These are phyloP conservation scores for Andrena bucephala DNA, from an alignment of 2,888 invertebrate genomes.

Conservation along the genomic window DNA sequence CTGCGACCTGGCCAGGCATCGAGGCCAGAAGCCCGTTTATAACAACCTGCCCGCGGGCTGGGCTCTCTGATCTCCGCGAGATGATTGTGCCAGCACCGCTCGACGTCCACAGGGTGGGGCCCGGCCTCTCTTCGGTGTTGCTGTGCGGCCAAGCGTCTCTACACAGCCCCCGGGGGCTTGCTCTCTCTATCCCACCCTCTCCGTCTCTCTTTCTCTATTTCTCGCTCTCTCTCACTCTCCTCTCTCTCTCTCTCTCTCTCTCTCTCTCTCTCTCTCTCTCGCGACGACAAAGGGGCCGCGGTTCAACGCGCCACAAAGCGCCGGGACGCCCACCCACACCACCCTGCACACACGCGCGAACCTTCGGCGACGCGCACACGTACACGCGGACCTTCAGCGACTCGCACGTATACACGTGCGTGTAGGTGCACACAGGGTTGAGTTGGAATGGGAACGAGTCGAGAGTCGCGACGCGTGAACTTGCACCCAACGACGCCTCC, in stretches of 20 bases:
- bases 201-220: no score
- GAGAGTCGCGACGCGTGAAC: conserved; percentile 79
- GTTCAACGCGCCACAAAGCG: conserved; percentile 85
- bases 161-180: conserved; percentile 73
- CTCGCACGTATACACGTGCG: conserved; percentile 49
- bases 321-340: conserved; percentile 80
- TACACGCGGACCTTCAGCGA: conserved; percentile 34
- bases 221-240: background rate
- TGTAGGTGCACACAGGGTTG: background rate
- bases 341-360: conserved; percentile 73
- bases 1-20: conserved; percentile 58
- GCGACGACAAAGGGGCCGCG: conserved; percentile 83
- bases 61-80: conserved; percentile 80
- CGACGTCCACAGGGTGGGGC: conserved; percentile 65
- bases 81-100: conserved; percentile 79
- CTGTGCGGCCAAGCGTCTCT: conserved; percentile 74
- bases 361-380: conserved; percentile 65
- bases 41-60: conserved; percentile 80
- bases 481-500: conserved; percentile 69
- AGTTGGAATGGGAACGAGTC: conserved; percentile 69
- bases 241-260: background rate
- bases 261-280: conserved; percentile 41
- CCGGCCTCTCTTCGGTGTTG: conserved; percentile 61
- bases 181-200: background rate
- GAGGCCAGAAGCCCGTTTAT: conserved; percentile 77